These are phyloP conservation scores for Hylyphantes graminicola DNA, from an alignment of 1,140 invertebrate genomes.

Conservation along the genomic window DNA sequence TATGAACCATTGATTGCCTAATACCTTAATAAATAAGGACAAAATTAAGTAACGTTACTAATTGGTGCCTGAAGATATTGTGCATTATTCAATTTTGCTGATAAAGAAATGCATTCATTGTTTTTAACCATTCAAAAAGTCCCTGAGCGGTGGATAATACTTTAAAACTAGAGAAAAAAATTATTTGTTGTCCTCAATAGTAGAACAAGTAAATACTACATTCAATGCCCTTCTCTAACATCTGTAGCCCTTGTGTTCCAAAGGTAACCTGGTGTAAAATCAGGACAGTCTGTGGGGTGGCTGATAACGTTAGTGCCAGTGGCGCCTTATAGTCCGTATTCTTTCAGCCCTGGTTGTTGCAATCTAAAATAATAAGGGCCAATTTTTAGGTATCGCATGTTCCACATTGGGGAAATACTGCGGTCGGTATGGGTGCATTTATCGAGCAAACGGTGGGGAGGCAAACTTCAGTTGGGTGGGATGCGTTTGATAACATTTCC, in stretches of 20 bases:
- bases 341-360: constrained; percentile 32
- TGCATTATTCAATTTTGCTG: too few species aligned
- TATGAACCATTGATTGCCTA: too few species aligned
- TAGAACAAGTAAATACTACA: too few species aligned
- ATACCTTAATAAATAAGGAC: too few species aligned
- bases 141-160: too few species aligned
- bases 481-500: constrained; percentile 34
- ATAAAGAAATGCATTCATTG: too few species aligned
- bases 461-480: constrained; percentile 4
- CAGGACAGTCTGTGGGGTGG: constrained; percentile 37
- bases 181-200: too few species aligned
- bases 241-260: constrained; percentile 13
- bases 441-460: not conserved
- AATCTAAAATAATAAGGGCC: constrained; percentile 51
- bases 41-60: too few species aligned
- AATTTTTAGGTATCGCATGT: constrained; percentile 40
- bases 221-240: too few species aligned
- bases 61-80: too few species aligned
- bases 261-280: constrained; percentile 55
- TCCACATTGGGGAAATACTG: not conserved
- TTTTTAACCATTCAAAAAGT: too few species aligned
- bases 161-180: too few species aligned
- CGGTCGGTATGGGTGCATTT: constrained; percentile 12
- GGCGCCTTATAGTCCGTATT: constrained; percentile 22
- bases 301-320: constrained; percentile 41